phyloP scores from a whole-genome alignment of 1,140 invertebrate genomes.

The Anastatus disparis region DNA sequence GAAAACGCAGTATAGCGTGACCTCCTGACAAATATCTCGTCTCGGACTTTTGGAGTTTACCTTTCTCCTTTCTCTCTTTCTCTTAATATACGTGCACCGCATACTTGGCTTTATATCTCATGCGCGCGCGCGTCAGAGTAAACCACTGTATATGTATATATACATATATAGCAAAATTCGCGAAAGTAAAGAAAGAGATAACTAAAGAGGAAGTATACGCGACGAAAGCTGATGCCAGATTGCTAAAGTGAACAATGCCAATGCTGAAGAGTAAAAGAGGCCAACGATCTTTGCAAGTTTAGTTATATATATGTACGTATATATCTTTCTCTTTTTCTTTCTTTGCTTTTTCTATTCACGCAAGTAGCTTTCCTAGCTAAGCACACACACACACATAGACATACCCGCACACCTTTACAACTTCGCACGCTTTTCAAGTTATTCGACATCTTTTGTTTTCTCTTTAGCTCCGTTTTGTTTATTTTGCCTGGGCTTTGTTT shows the following conservation, averaged over 20 bases:
- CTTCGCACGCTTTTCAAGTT: too few species aligned
- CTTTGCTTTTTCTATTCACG: neutral
- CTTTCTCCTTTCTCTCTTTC: too few species aligned
- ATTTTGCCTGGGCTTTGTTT: neutral
- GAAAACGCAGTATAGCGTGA: too few species aligned
- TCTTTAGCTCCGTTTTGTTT: neutral
- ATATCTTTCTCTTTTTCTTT: neutral
- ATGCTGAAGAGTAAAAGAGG: neutral
- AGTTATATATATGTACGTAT: too few species aligned
- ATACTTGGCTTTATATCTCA: slow-evolving; percentile 38
- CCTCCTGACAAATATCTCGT: slow-evolving; percentile 47
- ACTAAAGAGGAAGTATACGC: neutral
- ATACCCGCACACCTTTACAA: too few species aligned
- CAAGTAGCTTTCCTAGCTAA: too few species aligned
- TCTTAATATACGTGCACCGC: slow-evolving; percentile 42
- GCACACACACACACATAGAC: too few species aligned
- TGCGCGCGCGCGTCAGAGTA: neutral
- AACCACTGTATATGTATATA: too few species aligned
- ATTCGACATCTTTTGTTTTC: slow-evolving; percentile 8
- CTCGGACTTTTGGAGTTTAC: slow-evolving; percentile 49
- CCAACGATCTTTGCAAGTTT: neutral
- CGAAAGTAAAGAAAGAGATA: neutral
- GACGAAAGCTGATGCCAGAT: slow-evolving; percentile 11
- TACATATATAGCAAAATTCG: too few species aligned
- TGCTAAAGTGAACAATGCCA: slow-evolving; percentile 21